Evolutionary conservation across 35 echinoderm and acorn worm genomes (phyloP).

Genomic region (Apostichopus japonicus): DNA sequence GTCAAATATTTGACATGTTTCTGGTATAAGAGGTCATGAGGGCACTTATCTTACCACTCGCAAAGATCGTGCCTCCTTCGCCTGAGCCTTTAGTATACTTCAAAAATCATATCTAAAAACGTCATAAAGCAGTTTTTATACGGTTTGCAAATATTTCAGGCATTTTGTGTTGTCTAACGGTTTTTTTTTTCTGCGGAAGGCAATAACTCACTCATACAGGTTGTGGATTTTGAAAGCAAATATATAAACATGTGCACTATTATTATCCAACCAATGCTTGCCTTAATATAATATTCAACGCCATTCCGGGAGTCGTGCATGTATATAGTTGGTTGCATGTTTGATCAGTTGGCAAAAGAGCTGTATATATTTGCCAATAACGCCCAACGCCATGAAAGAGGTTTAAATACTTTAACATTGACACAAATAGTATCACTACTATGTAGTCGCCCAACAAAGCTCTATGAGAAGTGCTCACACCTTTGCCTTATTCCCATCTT

Average conservation of each 20-base stretch:
- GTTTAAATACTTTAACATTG: no score
- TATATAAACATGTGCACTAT: no score
- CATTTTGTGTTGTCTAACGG: neutral
- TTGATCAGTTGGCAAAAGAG: no score
- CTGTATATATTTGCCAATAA: no score
- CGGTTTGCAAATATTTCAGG: constrained; percentile 1
- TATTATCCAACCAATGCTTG: neutral
- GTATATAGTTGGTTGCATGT: no score
- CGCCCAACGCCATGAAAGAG: no score
- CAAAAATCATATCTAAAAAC: neutral
- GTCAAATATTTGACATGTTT: neutral
- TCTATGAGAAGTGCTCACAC: neutral
- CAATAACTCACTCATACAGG: neutral
- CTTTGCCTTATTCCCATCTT: no score
- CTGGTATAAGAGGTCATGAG: constrained; percentile 6
- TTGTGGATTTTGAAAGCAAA: no score
- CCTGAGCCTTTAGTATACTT: no score
- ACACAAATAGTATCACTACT: no score
- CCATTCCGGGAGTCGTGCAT: no score
- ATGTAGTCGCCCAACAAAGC: neutral
- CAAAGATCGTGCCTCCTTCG: neutral
- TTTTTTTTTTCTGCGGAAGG: neutral
- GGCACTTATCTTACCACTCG: neutral
- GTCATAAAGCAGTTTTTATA: neutral
- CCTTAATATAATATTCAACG: neutral